Base-by-base conservation (phyloP, 1,140 invertebrate species). In the Triops longicaudatus region DNA sequence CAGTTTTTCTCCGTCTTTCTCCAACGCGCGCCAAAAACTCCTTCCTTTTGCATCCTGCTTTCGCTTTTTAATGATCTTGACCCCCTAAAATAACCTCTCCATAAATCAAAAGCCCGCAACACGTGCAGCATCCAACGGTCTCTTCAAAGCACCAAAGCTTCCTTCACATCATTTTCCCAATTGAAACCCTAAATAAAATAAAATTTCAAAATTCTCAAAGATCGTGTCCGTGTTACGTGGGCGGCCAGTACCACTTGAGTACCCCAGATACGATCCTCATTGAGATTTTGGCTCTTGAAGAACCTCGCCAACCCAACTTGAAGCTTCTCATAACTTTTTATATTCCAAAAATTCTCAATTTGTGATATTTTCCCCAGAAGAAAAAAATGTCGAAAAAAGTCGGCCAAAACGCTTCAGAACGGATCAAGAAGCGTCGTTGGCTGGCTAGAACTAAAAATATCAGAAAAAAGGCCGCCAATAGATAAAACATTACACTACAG, bases 1-100 rank as follows among this genome's bases (percentile, higher is more conserved):
- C n/a, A n/a, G n/a, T n/a, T n/a, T n/a, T n/a, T n/a, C n/a, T n/a
- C n/a, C n/a, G n/a, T n/a, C n/a, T n/a, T n/a, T n/a, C n/a, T n/a
- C 31, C 31, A 37, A 37, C 31, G 31, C 31, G 31, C 2, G 31
- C 31, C 31, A 37, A 37, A 37, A 37, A 37, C 31, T 37, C 7
- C 31, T 37, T 37, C 31, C 2, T 37, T 37, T 37, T 7, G 31
- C n/a, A n/a, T n/a, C n/a, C n/a, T n/a, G n/a, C n/a, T n/a, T n/a
- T n/a, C 50, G 10, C 50, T 63, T 63, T 63, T 63, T 63, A 63
- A 63, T 63, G 50, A 63, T 22, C 50, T 63, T 63, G 50, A 63
- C 50, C 50, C 50, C 50, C 50, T 14, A 63, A 63, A 63, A 63
- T 63, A 63, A 63, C 50, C 50, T 63, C n/a, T n/a, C 10, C 50